Percentiles rank a stretch among this genome's conserved stretches.
These are phyloP conservation scores for Phyllostomus hastatus DNA, from an alignment of 2,113 vertebrate genomes.

Conservation along the genomic window DNA sequence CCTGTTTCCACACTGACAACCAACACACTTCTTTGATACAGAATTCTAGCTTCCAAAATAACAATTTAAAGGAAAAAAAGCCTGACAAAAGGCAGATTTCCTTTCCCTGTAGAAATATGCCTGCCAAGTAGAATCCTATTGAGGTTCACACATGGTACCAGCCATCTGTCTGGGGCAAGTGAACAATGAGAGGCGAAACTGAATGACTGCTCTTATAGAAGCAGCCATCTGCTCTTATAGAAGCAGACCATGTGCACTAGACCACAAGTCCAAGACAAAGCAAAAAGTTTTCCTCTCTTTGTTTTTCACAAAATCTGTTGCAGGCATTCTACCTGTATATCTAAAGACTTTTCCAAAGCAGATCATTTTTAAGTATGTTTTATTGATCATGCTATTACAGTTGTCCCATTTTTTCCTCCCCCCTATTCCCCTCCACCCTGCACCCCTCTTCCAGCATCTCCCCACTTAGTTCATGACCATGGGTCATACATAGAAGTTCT, in stretches of 20 bases:
- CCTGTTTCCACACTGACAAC: neutral
- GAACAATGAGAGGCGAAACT: neutral
- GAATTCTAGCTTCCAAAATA: constrained; percentile 34
- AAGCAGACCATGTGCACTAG: neutral
- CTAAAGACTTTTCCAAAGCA: neutral
- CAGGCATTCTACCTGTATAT: neutral
- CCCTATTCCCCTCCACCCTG: too few species aligned
- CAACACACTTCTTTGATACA: neutral
- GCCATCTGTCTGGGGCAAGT: neutral
- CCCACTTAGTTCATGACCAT: too few species aligned
- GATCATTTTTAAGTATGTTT: too few species aligned
- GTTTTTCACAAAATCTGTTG: neutral
- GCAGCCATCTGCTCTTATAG: neutral
- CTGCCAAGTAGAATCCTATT: neutral
- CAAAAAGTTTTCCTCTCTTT: neutral
- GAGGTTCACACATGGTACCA: neutral
- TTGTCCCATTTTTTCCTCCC: too few species aligned
- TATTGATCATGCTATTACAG: too few species aligned
- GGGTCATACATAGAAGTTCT: too few species aligned
- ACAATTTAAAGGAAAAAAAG: neutral
- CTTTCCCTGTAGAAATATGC: neutral
- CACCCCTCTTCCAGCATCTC: too few species aligned
- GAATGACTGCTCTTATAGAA: neutral
- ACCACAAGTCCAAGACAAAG: neutral
- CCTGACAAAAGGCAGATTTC: neutral